phyloP scores from a whole-genome alignment of 1,140 invertebrate genomes.

The Penaeus indicus region DNA sequence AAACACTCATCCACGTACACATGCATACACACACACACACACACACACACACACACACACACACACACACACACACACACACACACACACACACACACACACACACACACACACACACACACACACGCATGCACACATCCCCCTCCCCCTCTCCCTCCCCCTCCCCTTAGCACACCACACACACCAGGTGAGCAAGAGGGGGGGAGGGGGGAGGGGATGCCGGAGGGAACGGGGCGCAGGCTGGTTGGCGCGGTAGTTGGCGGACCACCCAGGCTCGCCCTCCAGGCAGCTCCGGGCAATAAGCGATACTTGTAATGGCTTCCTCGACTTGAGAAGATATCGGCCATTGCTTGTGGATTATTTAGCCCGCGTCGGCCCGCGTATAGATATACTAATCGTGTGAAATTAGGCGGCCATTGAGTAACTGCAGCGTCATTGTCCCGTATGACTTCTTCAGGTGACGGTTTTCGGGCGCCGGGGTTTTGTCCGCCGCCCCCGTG shows the following conservation, averaged over 20 bases:
- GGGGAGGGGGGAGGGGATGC: not conserved
- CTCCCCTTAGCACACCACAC: too few relatives aligned
- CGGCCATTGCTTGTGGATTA: slow-evolving; percentile 18
- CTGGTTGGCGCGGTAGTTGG: not conserved
- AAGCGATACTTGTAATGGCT: slow-evolving; percentile 15
- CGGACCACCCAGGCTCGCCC: too few relatives aligned
- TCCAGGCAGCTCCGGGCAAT: not conserved
- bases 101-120: too few relatives aligned
- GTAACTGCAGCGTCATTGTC: slow-evolving; percentile 1
- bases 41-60: too few relatives aligned
- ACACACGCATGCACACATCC: too few relatives aligned
- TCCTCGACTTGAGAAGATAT: not conserved
- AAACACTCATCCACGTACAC: too few relatives aligned
- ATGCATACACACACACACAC: too few relatives aligned
- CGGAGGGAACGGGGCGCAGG: not conserved
- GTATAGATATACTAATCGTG: slow-evolving; percentile 19
- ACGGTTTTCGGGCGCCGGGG: not conserved
- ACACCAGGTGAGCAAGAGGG: not conserved
- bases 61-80: too few relatives aligned
- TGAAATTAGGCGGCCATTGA: slow-evolving; percentile 22
- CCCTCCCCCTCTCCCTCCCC: too few relatives aligned
- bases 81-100: too few relatives aligned
- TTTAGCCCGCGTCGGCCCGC: not conserved
- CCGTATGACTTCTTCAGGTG: slow-evolving; percentile 7
- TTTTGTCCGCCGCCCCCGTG: not conserved